phyloP scores from a whole-genome alignment of 2,797 vertebrate species.

The Varecia variegata region DNA sequence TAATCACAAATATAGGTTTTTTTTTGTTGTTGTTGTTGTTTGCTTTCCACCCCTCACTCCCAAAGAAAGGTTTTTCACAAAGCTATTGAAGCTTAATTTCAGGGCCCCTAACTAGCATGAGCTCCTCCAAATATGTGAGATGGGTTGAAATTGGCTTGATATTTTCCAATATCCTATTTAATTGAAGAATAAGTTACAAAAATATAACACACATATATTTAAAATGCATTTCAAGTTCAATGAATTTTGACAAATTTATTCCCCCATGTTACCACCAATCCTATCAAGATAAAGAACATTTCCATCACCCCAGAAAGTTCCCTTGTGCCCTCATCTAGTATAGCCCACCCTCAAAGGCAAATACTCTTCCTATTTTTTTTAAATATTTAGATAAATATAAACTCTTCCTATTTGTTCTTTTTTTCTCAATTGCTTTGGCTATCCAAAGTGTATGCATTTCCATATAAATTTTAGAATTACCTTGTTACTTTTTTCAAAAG shows the following conservation, averaged over 20 bases:
- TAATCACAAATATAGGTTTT: background rate
- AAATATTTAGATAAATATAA: no score
- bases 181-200: background rate
- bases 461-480: background rate
- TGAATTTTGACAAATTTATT: background rate
- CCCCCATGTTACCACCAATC: background rate
- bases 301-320: background rate
- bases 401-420: background rate
- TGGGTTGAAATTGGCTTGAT: background rate
- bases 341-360: background rate
- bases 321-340: background rate
- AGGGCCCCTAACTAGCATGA: background rate
- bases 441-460: background rate
- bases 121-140: background rate
- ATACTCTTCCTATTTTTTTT: background rate
- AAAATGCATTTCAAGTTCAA: background rate
- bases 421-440: background rate
- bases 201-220: background rate
- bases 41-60: background rate
- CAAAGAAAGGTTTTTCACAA: background rate
- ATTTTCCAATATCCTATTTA: background rate
- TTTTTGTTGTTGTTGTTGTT: background rate
- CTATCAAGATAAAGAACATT: background rate
- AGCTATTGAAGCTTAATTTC: background rate
- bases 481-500: background rate